A percentile compares a stretch with the other conserved stretches of the same genome.
These are phyloP conservation scores for Bugula neritina DNA, from an alignment of 2,888 invertebrate genomes.

Conservation along the genomic window DNA sequence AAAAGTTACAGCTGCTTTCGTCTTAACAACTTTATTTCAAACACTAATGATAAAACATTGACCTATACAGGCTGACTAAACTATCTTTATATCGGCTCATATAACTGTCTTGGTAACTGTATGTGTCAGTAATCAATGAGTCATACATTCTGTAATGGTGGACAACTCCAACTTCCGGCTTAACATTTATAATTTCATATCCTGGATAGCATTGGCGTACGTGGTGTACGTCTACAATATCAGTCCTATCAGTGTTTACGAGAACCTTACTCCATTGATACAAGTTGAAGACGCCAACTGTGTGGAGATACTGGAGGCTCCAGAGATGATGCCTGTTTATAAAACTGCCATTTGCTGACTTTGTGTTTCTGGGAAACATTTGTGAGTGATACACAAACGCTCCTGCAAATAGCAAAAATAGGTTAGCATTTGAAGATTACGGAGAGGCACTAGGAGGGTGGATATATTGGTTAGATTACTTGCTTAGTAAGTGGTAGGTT, in stretches of 20 bases:
- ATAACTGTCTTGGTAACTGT: neutral
- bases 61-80: neutral
- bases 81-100: neutral
- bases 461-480: too few relatives aligned
- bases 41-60: neutral
- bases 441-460: too few relatives aligned
- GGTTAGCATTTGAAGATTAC: neutral
- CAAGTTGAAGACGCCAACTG: neutral
- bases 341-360: neutral
- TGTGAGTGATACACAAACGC: neutral
- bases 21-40: too few relatives aligned
- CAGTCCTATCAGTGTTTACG: neutral
- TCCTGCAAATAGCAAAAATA: too few relatives aligned
- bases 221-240: conserved; percentile 23
- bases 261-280: conserved; percentile 22
- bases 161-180: neutral
- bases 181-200: neutral
- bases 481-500: too few relatives aligned
- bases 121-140: neutral
- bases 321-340: neutral
- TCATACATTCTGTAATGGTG: conserved; percentile 11
- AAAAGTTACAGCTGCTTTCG: too few relatives aligned
- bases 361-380: neutral
- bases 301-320: neutral
- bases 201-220: neutral